Conservation (phyloP, 2,113 vertebrate genomes). For the Argyrosomus japonicus region DNA sequence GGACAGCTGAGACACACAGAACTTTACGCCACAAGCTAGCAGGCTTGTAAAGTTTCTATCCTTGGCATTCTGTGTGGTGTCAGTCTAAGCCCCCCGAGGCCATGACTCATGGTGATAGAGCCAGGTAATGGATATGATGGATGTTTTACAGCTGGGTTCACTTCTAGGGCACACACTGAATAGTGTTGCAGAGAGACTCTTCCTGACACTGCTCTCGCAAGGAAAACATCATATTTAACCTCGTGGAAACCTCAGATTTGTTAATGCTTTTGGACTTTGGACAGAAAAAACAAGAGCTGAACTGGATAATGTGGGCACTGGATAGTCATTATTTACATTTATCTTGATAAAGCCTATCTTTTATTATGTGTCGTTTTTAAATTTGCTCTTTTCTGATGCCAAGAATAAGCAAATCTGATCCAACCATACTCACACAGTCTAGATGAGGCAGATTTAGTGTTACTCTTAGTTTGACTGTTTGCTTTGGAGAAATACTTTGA, state of each 20-base stretch:
- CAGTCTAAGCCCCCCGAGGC: conserved; percentile 43
- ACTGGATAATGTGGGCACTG: neutral
- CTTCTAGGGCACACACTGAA: conserved; percentile 47
- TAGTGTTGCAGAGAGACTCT: conserved; percentile 38
- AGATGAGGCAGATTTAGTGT: neutral
- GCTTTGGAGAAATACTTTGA: neutral
- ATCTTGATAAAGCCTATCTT: neutral
- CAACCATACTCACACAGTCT: neutral
- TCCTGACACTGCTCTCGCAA: conserved; percentile 23
- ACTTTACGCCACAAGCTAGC: neutral
- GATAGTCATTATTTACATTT: neutral
- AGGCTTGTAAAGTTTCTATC: conserved; percentile 42
- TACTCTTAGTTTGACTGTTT: neutral
- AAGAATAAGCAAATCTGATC: neutral
- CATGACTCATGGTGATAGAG: conserved; percentile 46
- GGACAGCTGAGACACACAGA: conserved; percentile 19
- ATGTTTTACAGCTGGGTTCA: conserved; percentile 58
- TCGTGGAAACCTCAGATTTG: neutral
- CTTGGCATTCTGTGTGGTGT: conserved; percentile 39
- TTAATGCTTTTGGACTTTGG: conserved; percentile 3
- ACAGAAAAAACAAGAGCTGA: neutral
- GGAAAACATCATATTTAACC: conserved; percentile 37
- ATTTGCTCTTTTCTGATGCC: neutral
- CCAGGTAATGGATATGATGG: conserved; percentile 68
- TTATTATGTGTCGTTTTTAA: neutral